A percentile compares a stretch with the other conserved stretches of the same genome.
phyloP scores from a whole-genome alignment of 2,797 vertebrate species.

The Leucoraja ocellata region DNA sequence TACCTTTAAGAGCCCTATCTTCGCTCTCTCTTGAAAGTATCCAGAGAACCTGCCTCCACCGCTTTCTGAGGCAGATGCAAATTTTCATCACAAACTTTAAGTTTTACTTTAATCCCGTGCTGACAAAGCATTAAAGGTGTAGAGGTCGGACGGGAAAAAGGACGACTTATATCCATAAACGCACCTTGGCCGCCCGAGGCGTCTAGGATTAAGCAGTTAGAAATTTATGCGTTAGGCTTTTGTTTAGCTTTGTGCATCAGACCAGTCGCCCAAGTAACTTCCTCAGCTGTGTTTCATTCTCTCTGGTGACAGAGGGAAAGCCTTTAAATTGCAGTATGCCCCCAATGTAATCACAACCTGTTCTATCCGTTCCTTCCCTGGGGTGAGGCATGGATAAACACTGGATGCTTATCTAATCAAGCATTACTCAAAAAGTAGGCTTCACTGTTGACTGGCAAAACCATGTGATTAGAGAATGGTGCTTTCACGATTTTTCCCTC shows the following conservation, averaged over 20 bases:
- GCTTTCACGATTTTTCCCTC: neutral
- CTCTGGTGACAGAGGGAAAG: constrained; percentile 56
- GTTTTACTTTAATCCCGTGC: neutral
- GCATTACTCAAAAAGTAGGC: constrained; percentile 51
- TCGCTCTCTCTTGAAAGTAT: no score
- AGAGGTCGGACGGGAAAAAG: neutral
- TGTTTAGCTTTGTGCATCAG: constrained; percentile 48
- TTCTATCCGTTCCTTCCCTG: constrained; percentile 54
- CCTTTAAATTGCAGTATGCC: constrained; percentile 61
- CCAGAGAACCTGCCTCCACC: no score
- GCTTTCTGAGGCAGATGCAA: neutral
- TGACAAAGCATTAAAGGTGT: neutral
- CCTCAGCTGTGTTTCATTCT: constrained; percentile 63
- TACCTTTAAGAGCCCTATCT: no score
- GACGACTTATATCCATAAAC: constrained; percentile 41
- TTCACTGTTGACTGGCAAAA: constrained; percentile 54
- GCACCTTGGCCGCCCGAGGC: constrained; percentile 56
- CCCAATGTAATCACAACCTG: constrained; percentile 48
- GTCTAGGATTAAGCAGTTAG: constrained; percentile 46
- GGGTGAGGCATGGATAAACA: constrained; percentile 73
- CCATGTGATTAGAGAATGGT: constrained; percentile 7
- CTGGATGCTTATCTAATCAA: constrained; percentile 71
- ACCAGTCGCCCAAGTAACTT: constrained; percentile 60
- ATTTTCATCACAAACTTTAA: neutral
- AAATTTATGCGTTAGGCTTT: constrained; percentile 49